Evolutionary conservation across 2,888 invertebrate species (phyloP).

Genomic region (Lasioglossum malachurum): DNA sequence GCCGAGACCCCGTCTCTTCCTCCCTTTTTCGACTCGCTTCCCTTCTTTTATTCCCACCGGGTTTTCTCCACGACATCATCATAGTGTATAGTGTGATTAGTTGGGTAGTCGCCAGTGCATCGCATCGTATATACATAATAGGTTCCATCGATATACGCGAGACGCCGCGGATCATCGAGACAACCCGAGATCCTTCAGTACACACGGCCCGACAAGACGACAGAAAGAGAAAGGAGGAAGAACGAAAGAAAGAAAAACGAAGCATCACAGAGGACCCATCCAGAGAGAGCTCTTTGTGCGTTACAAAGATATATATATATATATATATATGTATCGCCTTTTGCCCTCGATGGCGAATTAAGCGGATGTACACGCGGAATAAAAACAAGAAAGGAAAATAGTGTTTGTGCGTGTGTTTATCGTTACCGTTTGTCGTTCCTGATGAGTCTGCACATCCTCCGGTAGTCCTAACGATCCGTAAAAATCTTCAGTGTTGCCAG

Average conservation of each 20-base stretch:
- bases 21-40: constrained; percentile 42
- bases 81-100: constrained; percentile 48
- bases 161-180: neutral
- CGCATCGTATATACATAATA: constrained; percentile 22
- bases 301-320: neutral
- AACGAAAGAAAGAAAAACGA: neutral
- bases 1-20: constrained; percentile 37
- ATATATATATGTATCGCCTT: neutral
- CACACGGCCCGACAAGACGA: neutral
- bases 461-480: constrained; percentile 1
- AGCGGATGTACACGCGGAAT: constrained; percentile 9
- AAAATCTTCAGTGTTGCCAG: constrained; percentile 7
- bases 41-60: constrained; percentile 35
- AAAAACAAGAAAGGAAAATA: constrained; percentile 3
- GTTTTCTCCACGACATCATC: constrained; percentile 18
- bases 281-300: constrained; percentile 11
- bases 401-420: neutral
- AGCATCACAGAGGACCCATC: neutral
- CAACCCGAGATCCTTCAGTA: neutral
- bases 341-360: neutral
- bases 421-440: constrained; percentile 21
- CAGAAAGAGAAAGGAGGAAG: neutral
- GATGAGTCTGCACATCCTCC: neutral
- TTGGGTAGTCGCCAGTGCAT: constrained; percentile 45
- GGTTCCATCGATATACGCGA: constrained; percentile 23